Evolutionary conservation across 2,888 invertebrate species (phyloP).

Genomic region (Bruchidius siliquastri): DNA sequence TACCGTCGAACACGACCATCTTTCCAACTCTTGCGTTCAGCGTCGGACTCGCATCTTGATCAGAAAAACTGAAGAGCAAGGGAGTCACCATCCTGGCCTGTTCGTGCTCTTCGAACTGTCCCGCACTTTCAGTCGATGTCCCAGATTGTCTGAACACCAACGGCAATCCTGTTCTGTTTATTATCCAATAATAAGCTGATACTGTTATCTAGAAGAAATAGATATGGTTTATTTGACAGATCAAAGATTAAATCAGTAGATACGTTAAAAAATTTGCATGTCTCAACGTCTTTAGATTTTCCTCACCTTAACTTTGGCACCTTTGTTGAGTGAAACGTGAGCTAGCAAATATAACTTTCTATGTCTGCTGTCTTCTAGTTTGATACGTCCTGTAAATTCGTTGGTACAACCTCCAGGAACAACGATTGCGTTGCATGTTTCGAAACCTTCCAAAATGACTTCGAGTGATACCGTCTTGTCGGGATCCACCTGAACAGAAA

Average conservation of each 20-base stretch:
- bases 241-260: too few species aligned
- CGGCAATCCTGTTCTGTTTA: slow-evolving; percentile 95
- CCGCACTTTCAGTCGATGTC: slow-evolving; percentile 69
- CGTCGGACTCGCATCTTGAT: slow-evolving; percentile 78
- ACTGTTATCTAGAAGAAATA: slow-evolving; percentile 58
- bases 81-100: slow-evolving; percentile 88
- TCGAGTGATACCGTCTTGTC: slow-evolving; percentile 69
- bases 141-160: slow-evolving; percentile 91
- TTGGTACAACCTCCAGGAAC: slow-evolving; percentile 35
- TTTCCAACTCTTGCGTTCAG: slow-evolving; percentile 74
- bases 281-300: too few species aligned
- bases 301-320: slow-evolving; percentile 43
- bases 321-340: slow-evolving; percentile 39
- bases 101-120: slow-evolving; percentile 94
- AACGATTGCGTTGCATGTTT: slow-evolving; percentile 33
- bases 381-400: slow-evolving; percentile 49
- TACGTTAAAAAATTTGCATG: too few species aligned
- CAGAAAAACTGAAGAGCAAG: slow-evolving; percentile 88
- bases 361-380: slow-evolving; percentile 68
- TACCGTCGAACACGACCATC: slow-evolving; percentile 50
- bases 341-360: slow-evolving; percentile 73
- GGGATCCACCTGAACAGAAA: slow-evolving; percentile 58
- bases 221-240: not conserved
- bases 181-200: slow-evolving; percentile 88
- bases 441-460: slow-evolving; percentile 81